These are phyloP conservation scores for Magallana gigas DNA, from an alignment of 1,140 invertebrate species.

Conservation along the genomic window DNA sequence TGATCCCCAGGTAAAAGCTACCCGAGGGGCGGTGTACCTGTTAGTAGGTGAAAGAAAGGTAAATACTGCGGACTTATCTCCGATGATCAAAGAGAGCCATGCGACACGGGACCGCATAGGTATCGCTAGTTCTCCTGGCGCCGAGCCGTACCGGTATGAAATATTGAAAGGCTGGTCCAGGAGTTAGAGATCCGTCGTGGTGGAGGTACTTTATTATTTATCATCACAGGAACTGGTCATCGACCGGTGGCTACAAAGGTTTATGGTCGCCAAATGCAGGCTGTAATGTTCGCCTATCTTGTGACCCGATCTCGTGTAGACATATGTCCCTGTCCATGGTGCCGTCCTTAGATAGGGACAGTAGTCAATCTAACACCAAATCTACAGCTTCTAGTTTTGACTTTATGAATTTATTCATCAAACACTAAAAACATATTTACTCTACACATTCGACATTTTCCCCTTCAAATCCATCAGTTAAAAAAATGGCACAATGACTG, in stretches of 20 bases:
- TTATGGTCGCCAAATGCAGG: constrained; percentile 3
- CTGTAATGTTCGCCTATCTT: background rate
- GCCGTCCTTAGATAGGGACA: no score
- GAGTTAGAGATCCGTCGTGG: background rate
- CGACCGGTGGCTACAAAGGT: constrained; percentile 1
- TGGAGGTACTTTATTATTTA: constrained; percentile 13
- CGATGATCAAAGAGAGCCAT: constrained; percentile 12
- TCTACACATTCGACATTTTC: no score
- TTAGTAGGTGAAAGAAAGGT: background rate
- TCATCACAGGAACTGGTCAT: constrained; percentile 10
- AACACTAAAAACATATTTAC: no score
- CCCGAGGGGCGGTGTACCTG: background rate
- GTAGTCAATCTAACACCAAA: no score
- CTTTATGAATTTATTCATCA: no score
- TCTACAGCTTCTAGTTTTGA: no score
- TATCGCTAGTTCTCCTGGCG: background rate
- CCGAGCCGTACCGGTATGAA: background rate
- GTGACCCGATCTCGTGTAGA: background rate
- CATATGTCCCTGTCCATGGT: background rate
- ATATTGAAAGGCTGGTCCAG: constrained; percentile 10
- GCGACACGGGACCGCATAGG: background rate
- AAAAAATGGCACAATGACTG: no score
- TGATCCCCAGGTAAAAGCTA: background rate
- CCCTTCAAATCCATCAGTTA: no score
- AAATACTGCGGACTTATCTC: constrained; percentile 21